phyloP scores from a whole-genome alignment of 2,797 vertebrate species.

The Periparus ater region DNA sequence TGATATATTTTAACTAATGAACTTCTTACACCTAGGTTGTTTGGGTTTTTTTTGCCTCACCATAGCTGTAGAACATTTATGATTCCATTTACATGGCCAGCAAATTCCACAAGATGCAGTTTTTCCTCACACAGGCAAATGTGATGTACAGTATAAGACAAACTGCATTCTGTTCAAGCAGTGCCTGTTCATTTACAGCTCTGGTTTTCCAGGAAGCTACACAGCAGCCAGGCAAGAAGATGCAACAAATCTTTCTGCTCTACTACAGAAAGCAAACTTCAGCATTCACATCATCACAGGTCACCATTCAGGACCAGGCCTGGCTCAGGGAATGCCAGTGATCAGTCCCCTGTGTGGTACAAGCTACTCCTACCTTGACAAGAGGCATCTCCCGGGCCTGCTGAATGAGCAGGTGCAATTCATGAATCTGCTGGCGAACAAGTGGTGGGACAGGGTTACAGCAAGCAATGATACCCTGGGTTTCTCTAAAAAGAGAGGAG shows the following conservation, averaged over 20 bases:
- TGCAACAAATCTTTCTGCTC: not conserved
- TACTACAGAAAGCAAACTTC: not conserved
- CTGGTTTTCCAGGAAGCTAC: not conserved
- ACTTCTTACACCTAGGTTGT: not conserved
- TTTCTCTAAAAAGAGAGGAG: slow-evolving; percentile 81
- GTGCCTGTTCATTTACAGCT: not conserved
- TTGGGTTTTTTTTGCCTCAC: not conserved
- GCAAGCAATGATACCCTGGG: slow-evolving; percentile 94
- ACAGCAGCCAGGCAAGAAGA: not conserved
- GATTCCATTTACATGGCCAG: not conserved
- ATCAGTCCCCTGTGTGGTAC: not conserved
- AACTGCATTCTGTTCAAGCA: not conserved
- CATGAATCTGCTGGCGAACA: slow-evolving; percentile 93
- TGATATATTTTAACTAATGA: not conserved
- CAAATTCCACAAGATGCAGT: not conserved
- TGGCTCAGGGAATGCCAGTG: not conserved
- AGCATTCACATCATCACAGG: not conserved
- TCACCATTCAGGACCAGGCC: not conserved
- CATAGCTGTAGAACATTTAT: not conserved
- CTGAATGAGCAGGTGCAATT: slow-evolving; percentile 89
- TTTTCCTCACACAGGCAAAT: not conserved
- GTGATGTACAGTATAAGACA: not conserved
- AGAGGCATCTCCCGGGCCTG: slow-evolving; percentile 93
- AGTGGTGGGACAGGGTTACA: slow-evolving; percentile 93
- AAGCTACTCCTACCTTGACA: slow-evolving; percentile 84